These are phyloP conservation scores for Pseudocheirus occidentalis DNA, from an alignment of 2,797 vertebrate genomes.

Conservation along the genomic window DNA sequence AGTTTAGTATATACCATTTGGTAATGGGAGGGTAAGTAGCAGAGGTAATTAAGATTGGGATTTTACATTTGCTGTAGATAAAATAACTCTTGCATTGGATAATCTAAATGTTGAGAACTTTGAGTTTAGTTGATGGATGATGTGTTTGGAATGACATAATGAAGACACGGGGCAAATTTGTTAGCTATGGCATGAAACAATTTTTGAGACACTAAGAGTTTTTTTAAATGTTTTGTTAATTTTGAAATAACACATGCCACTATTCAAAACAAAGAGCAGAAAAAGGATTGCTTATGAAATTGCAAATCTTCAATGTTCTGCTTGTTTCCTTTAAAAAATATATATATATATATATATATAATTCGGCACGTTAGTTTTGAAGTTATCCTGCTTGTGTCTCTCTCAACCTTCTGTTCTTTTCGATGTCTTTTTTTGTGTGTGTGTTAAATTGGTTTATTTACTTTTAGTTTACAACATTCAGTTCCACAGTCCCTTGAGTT, in stretches of 20 bases:
- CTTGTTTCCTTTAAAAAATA: background rate
- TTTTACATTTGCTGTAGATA: slow-evolving; percentile 52
- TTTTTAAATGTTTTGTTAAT: background rate
- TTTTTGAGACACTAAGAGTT: background rate
- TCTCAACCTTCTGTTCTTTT: background rate
- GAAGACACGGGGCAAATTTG: slow-evolving; percentile 22
- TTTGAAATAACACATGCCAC: background rate
- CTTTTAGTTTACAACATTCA: no score
- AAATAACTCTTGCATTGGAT: slow-evolving; percentile 50
- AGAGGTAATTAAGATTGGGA: slow-evolving; percentile 32
- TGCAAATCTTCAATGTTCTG: background rate
- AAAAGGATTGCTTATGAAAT: background rate
- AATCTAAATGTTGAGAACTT: slow-evolving; percentile 40
- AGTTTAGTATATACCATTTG: slow-evolving; percentile 34
- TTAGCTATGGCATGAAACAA: background rate
- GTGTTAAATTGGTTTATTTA: no score
- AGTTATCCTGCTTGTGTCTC: background rate
- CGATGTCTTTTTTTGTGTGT: background rate
- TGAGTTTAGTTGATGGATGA: slow-evolving; percentile 31
- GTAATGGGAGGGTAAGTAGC: background rate
- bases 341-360: background rate
- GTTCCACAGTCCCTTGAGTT: no score
- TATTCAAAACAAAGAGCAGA: background rate
- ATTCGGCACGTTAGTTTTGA: background rate
- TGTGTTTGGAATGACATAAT: background rate